Percentiles rank a stretch among this genome's conserved stretches.
These are phyloP conservation scores for Spizaetus ornatus DNA, from an alignment of 2,113 vertebrate species.

Conservation along the genomic window DNA sequence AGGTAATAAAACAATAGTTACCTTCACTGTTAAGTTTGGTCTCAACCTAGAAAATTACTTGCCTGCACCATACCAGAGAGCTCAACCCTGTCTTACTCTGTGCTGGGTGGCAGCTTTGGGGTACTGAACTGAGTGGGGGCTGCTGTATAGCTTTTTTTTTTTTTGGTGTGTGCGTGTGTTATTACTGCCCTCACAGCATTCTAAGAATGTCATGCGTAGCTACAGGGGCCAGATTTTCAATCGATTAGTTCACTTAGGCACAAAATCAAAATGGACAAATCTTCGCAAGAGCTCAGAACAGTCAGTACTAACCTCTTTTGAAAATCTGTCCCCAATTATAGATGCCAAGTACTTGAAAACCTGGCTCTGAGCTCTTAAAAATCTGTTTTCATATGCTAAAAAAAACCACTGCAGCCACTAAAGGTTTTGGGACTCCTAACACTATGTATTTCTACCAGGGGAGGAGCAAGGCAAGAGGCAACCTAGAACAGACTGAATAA, in stretches of 20 bases:
- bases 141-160: not conserved
- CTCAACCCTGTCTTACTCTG: not conserved
- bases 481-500: not conserved
- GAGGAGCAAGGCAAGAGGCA: not conserved
- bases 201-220: not conserved
- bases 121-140: not conserved
- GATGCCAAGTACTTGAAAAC: conserved; percentile 29
- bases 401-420: not conserved
- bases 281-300: conserved; percentile 18
- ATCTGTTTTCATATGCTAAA: not conserved
- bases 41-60: not conserved
- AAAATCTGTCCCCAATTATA: conserved; percentile 12
- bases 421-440: not conserved
- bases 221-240: not conserved
- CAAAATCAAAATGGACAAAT: conserved; percentile 24
- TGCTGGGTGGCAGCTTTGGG: not conserved
- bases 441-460: not conserved
- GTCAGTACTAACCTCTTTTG: not conserved
- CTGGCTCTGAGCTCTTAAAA: not conserved
- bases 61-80: not conserved
- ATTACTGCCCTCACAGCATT: not conserved
- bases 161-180: not conserved
- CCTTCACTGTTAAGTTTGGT: not conserved
- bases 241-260: not conserved
- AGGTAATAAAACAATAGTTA: not conserved